Evolutionary conservation across 2,888 invertebrate genomes (phyloP).

Genomic region (Phrixothrix hirtus): DNA sequence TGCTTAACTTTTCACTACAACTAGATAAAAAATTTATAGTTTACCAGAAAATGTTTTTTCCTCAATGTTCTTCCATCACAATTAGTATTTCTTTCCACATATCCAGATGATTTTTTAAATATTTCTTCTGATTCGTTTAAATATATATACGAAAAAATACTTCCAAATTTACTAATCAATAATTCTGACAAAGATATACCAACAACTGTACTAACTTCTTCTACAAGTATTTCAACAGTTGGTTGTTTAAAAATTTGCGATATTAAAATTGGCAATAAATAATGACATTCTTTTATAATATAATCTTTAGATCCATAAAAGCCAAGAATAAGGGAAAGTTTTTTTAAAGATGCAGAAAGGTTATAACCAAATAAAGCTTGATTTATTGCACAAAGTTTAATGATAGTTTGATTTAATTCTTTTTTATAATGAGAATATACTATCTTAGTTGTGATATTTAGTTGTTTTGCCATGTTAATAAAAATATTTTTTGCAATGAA

Average conservation of each 20-base stretch:
- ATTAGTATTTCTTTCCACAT: slow-evolving; percentile 66
- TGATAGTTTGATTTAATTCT: slow-evolving; percentile 62
- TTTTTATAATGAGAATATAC: slow-evolving; percentile 67
- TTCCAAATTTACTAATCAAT: slow-evolving; percentile 67
- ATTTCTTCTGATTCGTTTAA: slow-evolving; percentile 64
- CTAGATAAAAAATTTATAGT: slow-evolving; percentile 7
- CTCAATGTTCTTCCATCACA: slow-evolving; percentile 63
- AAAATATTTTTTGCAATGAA: slow-evolving; percentile 63
- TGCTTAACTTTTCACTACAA: not conserved
- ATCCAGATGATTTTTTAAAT: slow-evolving; percentile 64
- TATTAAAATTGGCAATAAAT: slow-evolving; percentile 68
- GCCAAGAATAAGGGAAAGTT: slow-evolving; percentile 69
- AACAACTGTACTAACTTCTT: slow-evolving; percentile 65
- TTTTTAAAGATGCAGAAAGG: slow-evolving; percentile 63
- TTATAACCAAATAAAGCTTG: slow-evolving; percentile 60
- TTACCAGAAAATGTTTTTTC: slow-evolving; percentile 65
- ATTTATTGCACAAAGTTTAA: slow-evolving; percentile 64
- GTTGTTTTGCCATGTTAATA: slow-evolving; percentile 61
- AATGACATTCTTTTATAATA: slow-evolving; percentile 68
- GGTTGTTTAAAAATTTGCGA: slow-evolving; percentile 63
- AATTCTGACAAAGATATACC: slow-evolving; percentile 64
- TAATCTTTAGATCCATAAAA: slow-evolving; percentile 71
- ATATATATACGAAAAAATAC: slow-evolving; percentile 72
- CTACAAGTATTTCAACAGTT: slow-evolving; percentile 64
- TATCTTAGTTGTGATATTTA: slow-evolving; percentile 60